Base-by-base conservation (phyloP, 2,797 vertebrate species). In the Morelia viridis region DNA sequence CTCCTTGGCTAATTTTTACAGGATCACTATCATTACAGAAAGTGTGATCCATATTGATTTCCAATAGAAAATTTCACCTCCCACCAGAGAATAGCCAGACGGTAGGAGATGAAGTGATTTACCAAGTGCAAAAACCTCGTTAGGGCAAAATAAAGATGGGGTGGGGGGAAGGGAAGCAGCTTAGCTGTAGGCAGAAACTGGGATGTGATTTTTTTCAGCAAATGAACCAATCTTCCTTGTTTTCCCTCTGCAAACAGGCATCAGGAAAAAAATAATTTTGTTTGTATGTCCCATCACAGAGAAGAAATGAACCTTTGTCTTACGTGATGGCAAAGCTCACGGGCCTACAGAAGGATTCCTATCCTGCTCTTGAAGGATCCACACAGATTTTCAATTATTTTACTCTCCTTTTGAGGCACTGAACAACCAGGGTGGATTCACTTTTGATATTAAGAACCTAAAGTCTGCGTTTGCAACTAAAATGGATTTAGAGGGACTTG, bases 31-130 rank as follows among this genome's bases (percentile, higher is more conserved):
- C 92, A 0, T 76, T 64, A 93, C 5, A n/a, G 68, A 88, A 93
- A 71, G 61, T n/a, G 90, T 93, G 96, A 95, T 92, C 8, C 0
- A n/a, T 88, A 95, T 83, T 91, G 93, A 94, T 95, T 95, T 91
- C 92, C 93, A 7, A 64, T 17, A 60, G 92, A 22, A 35, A n/a
- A 60, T 71, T 88, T 80, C 28, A 7, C 91, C 93, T 95, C 41
- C 85, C 60, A 87, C 89, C 10, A 26, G 58, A 53, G 35, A 50
- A 24, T 13, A 26, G 87, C 50, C 62, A 7, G 57, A 91, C 84
- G 58, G 57, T 2, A 19, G 84, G 68, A 57, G 90, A 12, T 26
- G 12, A 68, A 53, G 22, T 4, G 57, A 91, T 64, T 35, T 93
- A 89, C 71, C 8, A 41, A 65, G 90, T 76, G 56, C 24, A 80